phyloP scores from a whole-genome alignment of 2,888 invertebrate species.

The Syritta pipiens region DNA sequence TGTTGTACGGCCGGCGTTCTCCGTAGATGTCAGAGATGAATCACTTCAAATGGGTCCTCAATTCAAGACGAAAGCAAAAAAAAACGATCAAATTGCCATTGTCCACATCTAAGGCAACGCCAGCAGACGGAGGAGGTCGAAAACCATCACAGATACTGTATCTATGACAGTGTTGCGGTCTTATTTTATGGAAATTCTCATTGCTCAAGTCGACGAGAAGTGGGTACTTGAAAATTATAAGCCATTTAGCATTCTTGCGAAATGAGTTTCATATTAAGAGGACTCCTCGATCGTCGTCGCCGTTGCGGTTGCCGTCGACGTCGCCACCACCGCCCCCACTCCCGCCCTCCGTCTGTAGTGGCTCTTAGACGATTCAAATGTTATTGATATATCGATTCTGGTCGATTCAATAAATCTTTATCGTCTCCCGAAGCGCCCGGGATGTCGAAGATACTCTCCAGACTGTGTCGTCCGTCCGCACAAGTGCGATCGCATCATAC shows the following conservation, averaged over 20 bases:
- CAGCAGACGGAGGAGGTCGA: slow-evolving; percentile 46
- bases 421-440: too few species aligned
- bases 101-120: slow-evolving; percentile 35
- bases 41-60: slow-evolving; percentile 67
- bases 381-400: slow-evolving; percentile 43
- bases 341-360: neutral
- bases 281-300: too few species aligned
- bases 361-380: slow-evolving; percentile 43
- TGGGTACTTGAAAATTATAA: slow-evolving; percentile 54
- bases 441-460: slow-evolving; percentile 39
- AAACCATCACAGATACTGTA: slow-evolving; percentile 46
- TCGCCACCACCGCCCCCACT: neutral
- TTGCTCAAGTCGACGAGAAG: slow-evolving; percentile 57
- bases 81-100: slow-evolving; percentile 50
- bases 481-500: slow-evolving; percentile 42
- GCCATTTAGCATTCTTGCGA: slow-evolving; percentile 54
- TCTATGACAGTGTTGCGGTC: slow-evolving; percentile 52
- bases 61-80: slow-evolving; percentile 39
- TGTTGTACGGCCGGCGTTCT: slow-evolving; percentile 25
- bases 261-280: slow-evolving; percentile 39
- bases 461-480: slow-evolving; percentile 16
- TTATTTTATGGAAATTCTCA: slow-evolving; percentile 65
- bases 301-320: too few species aligned
- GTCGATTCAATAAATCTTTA: slow-evolving; percentile 41
- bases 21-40: slow-evolving; percentile 59